phyloP scores from a whole-genome alignment of 2,797 vertebrate genomes.

The Anolis apletophallus region DNA sequence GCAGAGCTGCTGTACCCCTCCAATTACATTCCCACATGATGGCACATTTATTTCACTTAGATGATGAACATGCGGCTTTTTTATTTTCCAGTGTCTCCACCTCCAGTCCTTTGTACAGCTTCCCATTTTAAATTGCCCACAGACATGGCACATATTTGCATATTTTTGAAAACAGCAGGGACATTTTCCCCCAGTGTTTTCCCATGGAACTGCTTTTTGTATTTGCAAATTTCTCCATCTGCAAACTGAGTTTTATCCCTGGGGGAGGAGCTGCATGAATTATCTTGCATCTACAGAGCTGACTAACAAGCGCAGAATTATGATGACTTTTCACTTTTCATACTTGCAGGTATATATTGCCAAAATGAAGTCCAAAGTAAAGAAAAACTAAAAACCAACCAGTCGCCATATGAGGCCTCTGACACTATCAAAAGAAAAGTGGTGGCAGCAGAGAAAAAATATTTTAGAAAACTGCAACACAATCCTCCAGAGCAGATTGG shows the following conservation, averaged over 20 bases:
- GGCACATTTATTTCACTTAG: constrained; percentile 74
- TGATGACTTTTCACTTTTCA: neutral
- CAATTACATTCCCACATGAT: constrained; percentile 72
- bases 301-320: neutral
- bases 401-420: neutral
- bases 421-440: no score
- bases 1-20: constrained; percentile 71
- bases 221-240: constrained; percentile 52
- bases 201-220: constrained; percentile 4
- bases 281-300: neutral
- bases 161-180: constrained; percentile 77
- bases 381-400: neutral
- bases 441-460: neutral
- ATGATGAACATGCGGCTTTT: constrained; percentile 69
- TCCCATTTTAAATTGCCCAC: constrained; percentile 79
- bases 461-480: neutral
- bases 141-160: constrained; percentile 79
- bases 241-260: constrained; percentile 55
- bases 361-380: neutral
- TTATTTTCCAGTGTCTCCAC: constrained; percentile 79
- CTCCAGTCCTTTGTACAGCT: constrained; percentile 72
- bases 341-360: neutral
- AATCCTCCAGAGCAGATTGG: neutral
- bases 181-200: constrained; percentile 77
- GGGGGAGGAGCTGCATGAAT: neutral